Base-by-base conservation (phyloP, 2,888 invertebrate species). In the Poecilus cupreus region DNA sequence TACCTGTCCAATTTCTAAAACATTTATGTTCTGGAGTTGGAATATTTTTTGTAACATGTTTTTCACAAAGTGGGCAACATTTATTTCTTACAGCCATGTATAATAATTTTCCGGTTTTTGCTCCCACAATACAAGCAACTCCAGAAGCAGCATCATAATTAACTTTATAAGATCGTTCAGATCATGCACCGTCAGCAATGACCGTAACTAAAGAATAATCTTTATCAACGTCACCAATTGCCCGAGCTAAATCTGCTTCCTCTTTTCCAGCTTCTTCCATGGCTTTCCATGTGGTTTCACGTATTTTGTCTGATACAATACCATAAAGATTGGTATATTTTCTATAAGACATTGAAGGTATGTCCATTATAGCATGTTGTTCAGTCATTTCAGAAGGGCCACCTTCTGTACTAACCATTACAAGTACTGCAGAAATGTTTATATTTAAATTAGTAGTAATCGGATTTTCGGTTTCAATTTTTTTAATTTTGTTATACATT, bases 231-330 rank as follows among this genome's bases (percentile, higher is more conserved):
- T 60, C 60, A 60, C 60, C 60, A 60, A 60, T 60, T 60, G 22
- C 60, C 60, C 60, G 22, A 60, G 70, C 70, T 70, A 70, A 70
- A 75, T 20, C 43, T 43, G 43, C 13, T 70, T 70, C 70, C 37
- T 70, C 70, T 70, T 70, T 70, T 20, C 75, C 75, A 6, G 43
- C 75, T 75, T 75, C 75, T 75, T 49, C 75, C 75, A 75, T 75
- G 51, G 51, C 75, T 75, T 75, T 75, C 75, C 75, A 75, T 37
- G 37, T 76, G 51, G 54, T 72, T 18, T 39, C 20, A 22, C 11
- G 49, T 43, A 72, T 72, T 72, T 43, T 72, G 20, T 72, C 43
- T 43, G 18, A 72, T 1, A 72, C 46, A 22, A 72, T 72, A 46
- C 18, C 72, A 72, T 72, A 22, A 46, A 43, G 72, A n/a, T 72